A percentile compares a stretch with the other conserved stretches of the same genome.
phyloP scores from a whole-genome alignment of 1,140 invertebrate genomes.

The Caenorhabditis remanei region DNA sequence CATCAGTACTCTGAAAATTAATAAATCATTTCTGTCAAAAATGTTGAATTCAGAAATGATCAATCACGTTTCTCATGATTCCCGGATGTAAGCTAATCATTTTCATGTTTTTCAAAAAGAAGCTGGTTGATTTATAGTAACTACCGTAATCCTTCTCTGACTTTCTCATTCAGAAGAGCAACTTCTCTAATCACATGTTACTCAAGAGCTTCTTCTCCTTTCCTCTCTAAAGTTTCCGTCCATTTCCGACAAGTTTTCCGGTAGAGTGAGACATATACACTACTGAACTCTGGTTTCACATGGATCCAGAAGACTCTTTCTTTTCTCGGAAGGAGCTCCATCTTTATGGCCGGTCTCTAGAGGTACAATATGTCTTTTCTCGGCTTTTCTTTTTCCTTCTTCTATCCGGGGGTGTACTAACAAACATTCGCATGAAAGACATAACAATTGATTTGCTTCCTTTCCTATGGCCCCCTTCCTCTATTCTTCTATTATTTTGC shows the following conservation, averaged over 20 bases:
- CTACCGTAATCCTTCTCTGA: too few relatives aligned
- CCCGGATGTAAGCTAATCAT: neutral
- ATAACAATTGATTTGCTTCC: conserved; percentile 32
- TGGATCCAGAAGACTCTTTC: neutral
- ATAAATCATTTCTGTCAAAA: too few relatives aligned
- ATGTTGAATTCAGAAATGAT: too few relatives aligned
- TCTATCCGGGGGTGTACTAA: neutral
- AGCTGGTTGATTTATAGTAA: too few relatives aligned
- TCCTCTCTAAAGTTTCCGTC: neutral
- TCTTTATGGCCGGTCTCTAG: conserved; percentile 43
- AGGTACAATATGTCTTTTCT: conserved; percentile 45
- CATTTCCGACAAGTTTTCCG: conserved; percentile 13
- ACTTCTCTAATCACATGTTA: conserved; percentile 8
- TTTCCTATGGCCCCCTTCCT: neutral
- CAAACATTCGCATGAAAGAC: conserved; percentile 10
- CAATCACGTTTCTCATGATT: too few relatives aligned
- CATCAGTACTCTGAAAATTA: too few relatives aligned
- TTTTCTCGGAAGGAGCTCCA: neutral
- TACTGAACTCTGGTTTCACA: conserved; percentile 25
- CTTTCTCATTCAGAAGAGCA: too few relatives aligned
- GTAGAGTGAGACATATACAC: neutral
- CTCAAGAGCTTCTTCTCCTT: neutral
- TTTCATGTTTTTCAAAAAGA: too few relatives aligned
- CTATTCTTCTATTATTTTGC: conserved; percentile 15
- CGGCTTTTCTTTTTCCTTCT: neutral